Conservation (phyloP, 2,888 invertebrate genomes). For the Ceramica pisi region DNA sequence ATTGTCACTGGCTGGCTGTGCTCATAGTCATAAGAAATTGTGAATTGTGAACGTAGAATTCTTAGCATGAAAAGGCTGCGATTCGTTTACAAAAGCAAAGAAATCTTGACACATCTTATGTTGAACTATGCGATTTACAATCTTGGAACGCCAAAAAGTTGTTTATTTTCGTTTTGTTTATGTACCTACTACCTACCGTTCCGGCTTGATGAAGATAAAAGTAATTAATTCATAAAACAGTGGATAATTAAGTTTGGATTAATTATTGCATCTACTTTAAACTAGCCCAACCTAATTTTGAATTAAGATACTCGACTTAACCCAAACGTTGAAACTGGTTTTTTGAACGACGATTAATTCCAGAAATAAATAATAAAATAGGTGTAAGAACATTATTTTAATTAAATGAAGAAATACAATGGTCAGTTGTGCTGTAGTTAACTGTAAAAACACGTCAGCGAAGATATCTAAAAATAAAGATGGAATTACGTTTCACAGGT, state of each 20-base stretch:
- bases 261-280: neutral
- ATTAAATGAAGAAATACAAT: slow-evolving; percentile 63
- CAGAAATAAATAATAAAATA: neutral
- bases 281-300: neutral
- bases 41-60: no score
- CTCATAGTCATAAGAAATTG: fast-evolving
- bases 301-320: neutral
- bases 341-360: neutral
- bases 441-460: slow-evolving; percentile 82
- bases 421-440: slow-evolving; percentile 83
- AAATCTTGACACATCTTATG: slow-evolving; percentile 12
- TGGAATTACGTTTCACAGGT: slow-evolving; percentile 87
- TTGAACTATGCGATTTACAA: neutral
- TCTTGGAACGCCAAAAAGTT: slow-evolving; percentile 12
- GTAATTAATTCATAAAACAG: neutral
- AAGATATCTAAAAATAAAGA: slow-evolving; percentile 83
- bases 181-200: neutral
- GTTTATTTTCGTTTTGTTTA: slow-evolving; percentile 32
- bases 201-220: neutral
- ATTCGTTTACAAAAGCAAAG: neutral
- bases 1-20: neutral
- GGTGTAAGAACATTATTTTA: neutral
- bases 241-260: neutral
- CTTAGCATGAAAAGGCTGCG: slow-evolving; percentile 13
- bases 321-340: neutral